Percentiles rank a stretch among this genome's conserved stretches.
These are phyloP conservation scores for Andrena haemorrhoa DNA, from an alignment of 2,888 invertebrate genomes.

Conservation along the genomic window DNA sequence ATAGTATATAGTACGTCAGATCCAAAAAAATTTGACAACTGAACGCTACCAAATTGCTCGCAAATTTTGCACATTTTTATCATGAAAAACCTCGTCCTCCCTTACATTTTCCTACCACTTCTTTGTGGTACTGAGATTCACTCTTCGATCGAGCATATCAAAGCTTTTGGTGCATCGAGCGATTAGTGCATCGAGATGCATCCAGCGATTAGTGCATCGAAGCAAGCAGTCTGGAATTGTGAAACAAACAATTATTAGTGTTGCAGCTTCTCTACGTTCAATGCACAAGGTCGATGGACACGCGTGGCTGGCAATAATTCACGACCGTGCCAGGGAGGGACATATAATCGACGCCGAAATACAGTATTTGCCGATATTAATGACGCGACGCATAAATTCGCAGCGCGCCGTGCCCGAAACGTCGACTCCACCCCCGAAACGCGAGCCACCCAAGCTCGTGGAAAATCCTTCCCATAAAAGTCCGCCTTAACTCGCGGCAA, in stretches of 20 bases:
- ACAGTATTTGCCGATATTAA: slow-evolving; percentile 38
- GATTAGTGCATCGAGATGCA: too few species aligned
- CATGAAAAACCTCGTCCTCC: too few species aligned
- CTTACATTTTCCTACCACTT: too few species aligned
- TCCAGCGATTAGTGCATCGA: too few species aligned
- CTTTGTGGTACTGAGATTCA: too few species aligned
- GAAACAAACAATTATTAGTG: slow-evolving; percentile 37
- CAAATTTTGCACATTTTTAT: too few species aligned
- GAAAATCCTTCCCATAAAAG: not conserved
- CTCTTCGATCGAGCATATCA: too few species aligned
- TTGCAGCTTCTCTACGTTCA: slow-evolving; percentile 42
- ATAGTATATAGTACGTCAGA: too few species aligned
- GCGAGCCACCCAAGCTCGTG: slow-evolving; percentile 1
- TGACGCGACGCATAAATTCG: slow-evolving; percentile 49
- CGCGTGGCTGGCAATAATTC: slow-evolving; percentile 44
- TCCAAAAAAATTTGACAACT: too few species aligned
- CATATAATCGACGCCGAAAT: slow-evolving; percentile 44
- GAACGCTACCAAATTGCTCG: too few species aligned
- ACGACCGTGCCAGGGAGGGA: not conserved
- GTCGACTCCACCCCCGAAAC: not conserved
- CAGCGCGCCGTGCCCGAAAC: slow-evolving; percentile 14
- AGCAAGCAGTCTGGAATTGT: not conserved
- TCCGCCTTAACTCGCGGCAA: not conserved
- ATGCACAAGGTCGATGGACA: slow-evolving; percentile 44
- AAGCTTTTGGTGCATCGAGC: too few species aligned